Evolutionary conservation across 2,888 invertebrate species (phyloP), one percentile per base, ranked within the genome.

Genomic region (Xylocampa areola): DNA sequence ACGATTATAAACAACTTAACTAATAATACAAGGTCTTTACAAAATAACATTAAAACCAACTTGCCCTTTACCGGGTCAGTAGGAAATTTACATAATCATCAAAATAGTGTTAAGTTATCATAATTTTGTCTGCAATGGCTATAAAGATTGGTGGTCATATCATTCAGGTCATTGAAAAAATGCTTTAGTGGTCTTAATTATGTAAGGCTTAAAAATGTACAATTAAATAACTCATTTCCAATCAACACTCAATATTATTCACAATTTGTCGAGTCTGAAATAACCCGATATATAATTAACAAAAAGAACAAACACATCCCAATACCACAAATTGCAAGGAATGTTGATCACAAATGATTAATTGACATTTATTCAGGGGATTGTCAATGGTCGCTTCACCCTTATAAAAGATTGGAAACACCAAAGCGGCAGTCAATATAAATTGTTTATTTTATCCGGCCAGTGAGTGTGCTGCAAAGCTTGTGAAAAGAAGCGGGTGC

Each of bases 1-100:
- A 79, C 79, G 76, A 81, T 80, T 81, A 79, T 82, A 80, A 78
- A 71, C 74, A 79, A 77, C 84, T 81, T 79, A 83, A 47, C 70
- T 82, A 81, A 64, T 75, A 81, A 79, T 81, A 80, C 68, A 73
- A 59, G 65, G 60, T 59, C 45, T 62, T 67, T 65, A 55, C 68
- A 61, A 66, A 64, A 64, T 64, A 73, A 64, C 13, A 43, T 41
- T 51, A 25, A 51, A 54, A 54, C 57, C 58, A 33, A 48, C 36
- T 33, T 33, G 65, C 68, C 73, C 65, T 65, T 61, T 57, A 68
- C 54, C 57, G 61, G 72, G 67, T 63, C 67, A 59, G 70, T 63
- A 49, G 19, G 40, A 37, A 60, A 64, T 64, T 58, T 63, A 60
- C 33, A 50, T 21, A 32, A 32, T 11, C 59, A 36, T 57, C 39